Evolutionary conservation across 2,888 invertebrate genomes (phyloP).

Genomic region (Acleris literana): DNA sequence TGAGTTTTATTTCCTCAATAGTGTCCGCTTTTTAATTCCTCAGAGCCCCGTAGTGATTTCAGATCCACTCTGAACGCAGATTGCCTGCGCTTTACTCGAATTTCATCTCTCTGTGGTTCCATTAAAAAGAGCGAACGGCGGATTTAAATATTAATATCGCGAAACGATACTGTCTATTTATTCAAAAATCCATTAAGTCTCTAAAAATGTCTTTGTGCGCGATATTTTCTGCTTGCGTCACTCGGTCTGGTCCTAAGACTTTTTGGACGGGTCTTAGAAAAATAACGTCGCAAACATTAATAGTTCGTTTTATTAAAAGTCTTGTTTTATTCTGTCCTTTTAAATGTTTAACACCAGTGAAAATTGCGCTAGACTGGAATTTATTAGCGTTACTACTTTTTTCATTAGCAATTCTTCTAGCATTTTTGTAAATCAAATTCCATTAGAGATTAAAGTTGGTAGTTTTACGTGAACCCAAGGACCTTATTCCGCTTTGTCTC

Average conservation of each 20-base stretch:
- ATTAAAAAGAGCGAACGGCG: constrained; percentile 27
- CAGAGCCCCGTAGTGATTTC: neutral
- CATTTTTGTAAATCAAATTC: too few species aligned
- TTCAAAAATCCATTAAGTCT: constrained; percentile 34
- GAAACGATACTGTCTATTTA: constrained; percentile 35
- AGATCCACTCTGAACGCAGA: constrained; percentile 6
- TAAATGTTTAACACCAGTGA: neutral
- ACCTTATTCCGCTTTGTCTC: too few species aligned
- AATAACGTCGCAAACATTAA: neutral
- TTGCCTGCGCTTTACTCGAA: constrained; percentile 19
- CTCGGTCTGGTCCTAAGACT: neutral
- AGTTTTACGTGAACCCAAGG: too few species aligned
- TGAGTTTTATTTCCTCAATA: too few species aligned
- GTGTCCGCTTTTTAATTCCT: constrained; percentile 8
- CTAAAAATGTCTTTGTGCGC: constrained; percentile 18
- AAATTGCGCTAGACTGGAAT: too few species aligned
- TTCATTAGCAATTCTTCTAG: too few species aligned
- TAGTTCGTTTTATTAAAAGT: constrained; percentile 1
- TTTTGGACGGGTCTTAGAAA: neutral
- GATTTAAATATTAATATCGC: constrained; percentile 37
- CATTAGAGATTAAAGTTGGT: too few species aligned
- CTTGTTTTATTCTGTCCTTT: neutral
- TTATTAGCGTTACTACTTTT: too few species aligned
- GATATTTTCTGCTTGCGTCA: neutral
- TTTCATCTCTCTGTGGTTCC: constrained; percentile 27